Percentiles rank a stretch among this genome's conserved stretches.
Conservation (phyloP, 2,113 vertebrate species). For the Chaetura pelagica region DNA sequence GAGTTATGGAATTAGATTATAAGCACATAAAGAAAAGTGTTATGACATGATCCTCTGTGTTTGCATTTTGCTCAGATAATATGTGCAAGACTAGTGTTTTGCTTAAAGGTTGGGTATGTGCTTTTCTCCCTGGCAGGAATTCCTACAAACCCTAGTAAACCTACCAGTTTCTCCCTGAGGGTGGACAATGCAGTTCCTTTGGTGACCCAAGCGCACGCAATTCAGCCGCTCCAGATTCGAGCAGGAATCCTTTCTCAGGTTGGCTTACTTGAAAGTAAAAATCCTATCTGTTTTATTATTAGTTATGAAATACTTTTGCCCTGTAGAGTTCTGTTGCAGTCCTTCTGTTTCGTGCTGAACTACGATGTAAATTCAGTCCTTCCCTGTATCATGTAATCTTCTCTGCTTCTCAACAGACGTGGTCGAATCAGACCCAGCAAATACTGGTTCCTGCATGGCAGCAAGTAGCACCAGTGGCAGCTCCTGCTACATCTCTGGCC, state of each 20-base stretch:
- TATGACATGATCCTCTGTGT: not conserved
- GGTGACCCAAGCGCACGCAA: conserved; percentile 90
- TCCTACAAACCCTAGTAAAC: conserved; percentile 88
- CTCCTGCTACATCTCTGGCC: conserved; percentile 83
- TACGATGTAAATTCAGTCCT: rapidly evolving
- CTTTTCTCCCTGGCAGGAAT: conserved; percentile 81
- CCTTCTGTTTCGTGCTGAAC: not conserved
- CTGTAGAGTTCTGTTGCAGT: not conserved
- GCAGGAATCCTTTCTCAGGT: conserved; percentile 96
- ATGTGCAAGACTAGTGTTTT: not conserved
- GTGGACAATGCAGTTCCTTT: conserved; percentile 92
- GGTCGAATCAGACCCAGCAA: conserved; percentile 92
- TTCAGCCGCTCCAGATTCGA: conserved; percentile 93
- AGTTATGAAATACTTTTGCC: not conserved
- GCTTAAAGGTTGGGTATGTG: not conserved
- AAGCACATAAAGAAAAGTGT: not conserved
- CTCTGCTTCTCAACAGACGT: conserved; percentile 79
- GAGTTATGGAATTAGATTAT: not conserved
- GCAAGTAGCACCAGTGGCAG: conserved; percentile 87
- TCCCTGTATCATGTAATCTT: not conserved
- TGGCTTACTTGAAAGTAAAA: not conserved
- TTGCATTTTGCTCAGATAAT: not conserved
- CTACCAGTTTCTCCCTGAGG: conserved; percentile 88
- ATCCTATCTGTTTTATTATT: not conserved
- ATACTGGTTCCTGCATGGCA: conserved; percentile 96